Conservation (phyloP, 2,888 invertebrate species). For the Diaprepes abbreviatus region DNA sequence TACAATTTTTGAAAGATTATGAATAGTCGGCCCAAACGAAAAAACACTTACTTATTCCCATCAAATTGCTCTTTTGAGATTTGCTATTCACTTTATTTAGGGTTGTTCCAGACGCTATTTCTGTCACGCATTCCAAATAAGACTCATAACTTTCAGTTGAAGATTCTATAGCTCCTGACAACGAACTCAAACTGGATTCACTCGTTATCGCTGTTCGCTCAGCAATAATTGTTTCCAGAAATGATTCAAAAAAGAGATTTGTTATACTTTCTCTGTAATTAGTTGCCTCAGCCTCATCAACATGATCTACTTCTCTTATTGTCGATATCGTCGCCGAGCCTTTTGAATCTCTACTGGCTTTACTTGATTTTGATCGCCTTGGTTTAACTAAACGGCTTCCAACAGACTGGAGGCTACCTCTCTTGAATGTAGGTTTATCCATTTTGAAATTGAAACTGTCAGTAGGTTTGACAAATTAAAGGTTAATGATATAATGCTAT, state of each 20-base stretch:
- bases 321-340: not conserved
- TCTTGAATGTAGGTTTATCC: not conserved
- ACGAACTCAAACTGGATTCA: not conserved
- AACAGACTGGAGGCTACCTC: not conserved
- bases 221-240: constrained; percentile 52
- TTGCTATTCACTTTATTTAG: not conserved
- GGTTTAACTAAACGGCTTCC: not conserved
- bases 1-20: too few relatives aligned
- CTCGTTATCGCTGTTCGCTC: not conserved
- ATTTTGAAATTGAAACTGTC: not conserved
- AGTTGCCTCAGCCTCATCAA: constrained; percentile 9
- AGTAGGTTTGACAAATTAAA: too few relatives aligned
- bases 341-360: not conserved
- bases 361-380: constrained; percentile 2
- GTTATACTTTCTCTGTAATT: constrained; percentile 56
- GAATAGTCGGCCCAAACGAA: too few relatives aligned
- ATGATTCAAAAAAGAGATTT: constrained; percentile 54
- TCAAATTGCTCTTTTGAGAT: not conserved
- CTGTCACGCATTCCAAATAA: not conserved
- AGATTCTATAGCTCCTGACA: not conserved
- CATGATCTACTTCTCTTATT: not conserved
- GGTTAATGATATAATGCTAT: too few relatives aligned
- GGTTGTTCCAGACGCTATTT: not conserved
- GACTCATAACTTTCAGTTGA: not conserved
- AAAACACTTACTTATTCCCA: not conserved